Evolutionary conservation across 2,113 vertebrate genomes (phyloP).

Genomic region (Uria lomvia): DNA sequence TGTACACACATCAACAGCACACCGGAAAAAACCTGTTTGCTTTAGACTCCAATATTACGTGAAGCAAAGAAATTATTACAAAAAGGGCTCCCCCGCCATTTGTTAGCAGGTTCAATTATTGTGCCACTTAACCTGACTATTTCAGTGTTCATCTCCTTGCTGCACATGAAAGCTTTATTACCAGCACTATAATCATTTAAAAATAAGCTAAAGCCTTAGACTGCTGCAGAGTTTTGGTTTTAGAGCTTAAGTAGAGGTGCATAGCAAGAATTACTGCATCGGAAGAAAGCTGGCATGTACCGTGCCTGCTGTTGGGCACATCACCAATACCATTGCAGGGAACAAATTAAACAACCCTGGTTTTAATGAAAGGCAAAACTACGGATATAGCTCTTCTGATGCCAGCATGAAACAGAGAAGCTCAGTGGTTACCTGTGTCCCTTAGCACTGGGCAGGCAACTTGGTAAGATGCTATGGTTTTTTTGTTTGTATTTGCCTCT

Average conservation of each 20-base stretch:
- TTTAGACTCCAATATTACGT: background rate
- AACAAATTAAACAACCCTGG: background rate
- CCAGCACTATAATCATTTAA: background rate
- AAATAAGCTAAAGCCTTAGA: background rate
- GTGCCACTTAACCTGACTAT: slow-evolving; percentile 45
- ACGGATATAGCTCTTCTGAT: background rate
- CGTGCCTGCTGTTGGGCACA: background rate
- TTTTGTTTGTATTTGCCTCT: background rate
- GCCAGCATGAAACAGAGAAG: background rate
- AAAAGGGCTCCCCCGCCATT: background rate
- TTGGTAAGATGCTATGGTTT: rapidly evolving
- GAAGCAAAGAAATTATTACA: background rate
- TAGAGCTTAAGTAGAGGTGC: background rate
- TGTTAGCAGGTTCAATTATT: slow-evolving; percentile 7
- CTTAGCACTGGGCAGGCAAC: background rate
- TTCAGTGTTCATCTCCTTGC: slow-evolving; percentile 5
- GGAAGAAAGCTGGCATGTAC: background rate
- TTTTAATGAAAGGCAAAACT: background rate
- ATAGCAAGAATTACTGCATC: background rate
- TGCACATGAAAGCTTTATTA: slow-evolving; percentile 18
- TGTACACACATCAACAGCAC: background rate
- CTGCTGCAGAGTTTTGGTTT: background rate
- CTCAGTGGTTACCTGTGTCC: background rate
- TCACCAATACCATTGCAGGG: background rate
- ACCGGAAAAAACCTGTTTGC: background rate